Base-by-base conservation (phyloP, 2,797 vertebrate species). In the Lepilemur ruficaudatus region DNA sequence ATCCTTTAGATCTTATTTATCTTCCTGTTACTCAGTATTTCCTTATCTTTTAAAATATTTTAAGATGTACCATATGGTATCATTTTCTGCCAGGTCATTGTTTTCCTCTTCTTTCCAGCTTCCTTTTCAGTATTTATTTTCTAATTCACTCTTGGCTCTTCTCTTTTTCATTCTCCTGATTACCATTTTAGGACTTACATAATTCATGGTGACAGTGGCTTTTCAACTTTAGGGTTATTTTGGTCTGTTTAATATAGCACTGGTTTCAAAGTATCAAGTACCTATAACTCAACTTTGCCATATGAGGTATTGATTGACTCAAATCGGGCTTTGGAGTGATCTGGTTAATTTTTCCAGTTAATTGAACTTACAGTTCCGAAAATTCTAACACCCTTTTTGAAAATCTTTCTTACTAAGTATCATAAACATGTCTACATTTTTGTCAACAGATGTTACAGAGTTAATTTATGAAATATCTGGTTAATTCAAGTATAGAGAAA, bases 111-210 rank as follows among this genome's bases (percentile, higher is more conserved):
- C 18, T 81, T 92, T 72, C 15, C 4, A 82, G 35, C 76, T 87
- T 89, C 52, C 75, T 92, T 93, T 91, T 81, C 52, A 50, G 41
- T 83, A n/a, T 76, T 86, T 91, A 52, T 82, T 95, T 89, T 90
- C 25, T 72, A 5, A 20, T 81, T 94, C 17, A 52, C 18, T 4
- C 13, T 69, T 55, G 72, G 28, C 23, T 81, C 41, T 78, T 81
- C 73, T 61, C 17, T 59, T 82, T 80, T 7, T 23, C 17, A 25
- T 93, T 17, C 10, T 93, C 28, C 72, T 28, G 79, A 1, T 86
- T 86, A 78, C 15, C 38, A 67, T 93, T 94, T 95, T 32, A 91
- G 57, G 41, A 89, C 18, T 35, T 69, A 30, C 11, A 7, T 73
- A 80, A 80, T 79, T 95, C 78, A 20, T 61, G 5, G 4, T 79